phyloP scores from a whole-genome alignment of 53 echinoderm and acorn worm species.

The Stichopus horrens region DNA sequence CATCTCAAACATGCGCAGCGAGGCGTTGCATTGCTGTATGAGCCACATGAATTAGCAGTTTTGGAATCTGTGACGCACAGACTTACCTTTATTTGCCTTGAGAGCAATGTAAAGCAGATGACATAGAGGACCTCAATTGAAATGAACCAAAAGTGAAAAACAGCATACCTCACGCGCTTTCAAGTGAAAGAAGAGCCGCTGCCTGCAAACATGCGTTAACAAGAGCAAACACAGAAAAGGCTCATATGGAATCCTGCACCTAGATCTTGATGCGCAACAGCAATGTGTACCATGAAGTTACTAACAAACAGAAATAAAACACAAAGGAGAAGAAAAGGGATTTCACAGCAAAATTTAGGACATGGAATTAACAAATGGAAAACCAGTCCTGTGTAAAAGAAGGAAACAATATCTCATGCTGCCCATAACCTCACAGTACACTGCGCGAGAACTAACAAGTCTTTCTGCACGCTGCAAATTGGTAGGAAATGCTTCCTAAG shows the following conservation, averaged over 20 bases:
- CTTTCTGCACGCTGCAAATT: background rate
- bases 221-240: no score
- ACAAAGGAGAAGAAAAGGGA: no score
- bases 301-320: background rate
- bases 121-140: no score
- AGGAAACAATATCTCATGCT: background rate
- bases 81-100: background rate
- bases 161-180: background rate
- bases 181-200: background rate
- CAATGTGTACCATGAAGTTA: background rate
- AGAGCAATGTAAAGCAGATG: no score
- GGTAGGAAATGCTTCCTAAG: background rate
- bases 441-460: background rate
- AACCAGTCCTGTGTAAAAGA: no score
- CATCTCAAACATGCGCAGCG: conserved; percentile 38
- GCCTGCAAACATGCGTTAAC: background rate
- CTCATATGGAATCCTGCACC: background rate
- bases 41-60: background rate
- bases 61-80: background rate
- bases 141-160: no score
- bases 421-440: background rate
- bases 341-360: no score
- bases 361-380: no score
- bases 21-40: background rate
- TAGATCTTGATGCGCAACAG: background rate